Conservation (phyloP, 2,888 invertebrate genomes). For the Chirona hameri region DNA sequence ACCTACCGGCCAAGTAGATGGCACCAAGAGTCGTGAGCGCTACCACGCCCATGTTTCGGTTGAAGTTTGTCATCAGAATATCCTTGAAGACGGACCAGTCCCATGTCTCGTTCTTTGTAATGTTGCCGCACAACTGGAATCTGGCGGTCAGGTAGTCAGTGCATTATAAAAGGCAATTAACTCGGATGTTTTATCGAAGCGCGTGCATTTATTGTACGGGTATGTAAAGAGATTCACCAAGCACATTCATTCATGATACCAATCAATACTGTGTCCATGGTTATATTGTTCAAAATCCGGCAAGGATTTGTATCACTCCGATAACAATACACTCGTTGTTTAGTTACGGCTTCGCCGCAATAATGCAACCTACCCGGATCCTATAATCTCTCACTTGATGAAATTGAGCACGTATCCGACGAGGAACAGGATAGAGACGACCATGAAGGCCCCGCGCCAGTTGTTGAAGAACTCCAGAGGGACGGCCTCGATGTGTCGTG, state of each 20-base stretch:
- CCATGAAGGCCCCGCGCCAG: slow-evolving; percentile 6
- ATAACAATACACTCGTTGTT: no score
- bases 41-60: slow-evolving; percentile 37
- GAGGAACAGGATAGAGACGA: neutral
- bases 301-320: no score
- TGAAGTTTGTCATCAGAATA: slow-evolving; percentile 38
- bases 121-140: slow-evolving; percentile 39
- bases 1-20: slow-evolving; percentile 36
- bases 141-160: slow-evolving; percentile 13
- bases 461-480: slow-evolving; percentile 12
- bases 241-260: no score
- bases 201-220: no score
- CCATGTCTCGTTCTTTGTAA: slow-evolving; percentile 34
- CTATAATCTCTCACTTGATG: slow-evolving; percentile 2
- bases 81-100: slow-evolving; percentile 36
- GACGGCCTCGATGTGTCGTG: neutral
- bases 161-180: neutral
- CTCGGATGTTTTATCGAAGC: no score
- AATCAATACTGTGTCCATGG: no score
- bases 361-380: no score
- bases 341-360: no score
- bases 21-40: slow-evolving; percentile 38
- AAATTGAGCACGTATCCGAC: slow-evolving; percentile 8
- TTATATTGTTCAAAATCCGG: no score
- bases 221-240: no score